A percentile compares a stretch with the other conserved stretches of the same genome.
These are phyloP conservation scores for Heliconius aoede DNA, from an alignment of 2,888 invertebrate genomes.

Conservation along the genomic window DNA sequence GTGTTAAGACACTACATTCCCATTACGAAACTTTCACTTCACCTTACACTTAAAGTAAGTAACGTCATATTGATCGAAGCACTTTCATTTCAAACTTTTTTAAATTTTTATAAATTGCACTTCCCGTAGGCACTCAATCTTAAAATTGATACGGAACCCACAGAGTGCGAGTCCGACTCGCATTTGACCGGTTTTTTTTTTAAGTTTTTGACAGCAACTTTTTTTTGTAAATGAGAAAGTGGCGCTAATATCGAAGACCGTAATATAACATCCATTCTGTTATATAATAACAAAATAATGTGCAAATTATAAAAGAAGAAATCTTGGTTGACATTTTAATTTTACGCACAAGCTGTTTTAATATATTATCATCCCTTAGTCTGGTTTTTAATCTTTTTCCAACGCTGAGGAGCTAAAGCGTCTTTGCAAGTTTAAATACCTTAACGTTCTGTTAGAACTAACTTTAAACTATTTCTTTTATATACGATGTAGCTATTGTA, in stretches of 20 bases:
- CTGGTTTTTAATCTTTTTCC: background rate
- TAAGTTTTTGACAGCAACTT: background rate
- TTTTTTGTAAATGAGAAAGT: background rate
- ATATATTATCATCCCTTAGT: background rate
- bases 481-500: background rate
- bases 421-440: background rate
- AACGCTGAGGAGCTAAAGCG: background rate
- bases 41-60: too few relatives aligned
- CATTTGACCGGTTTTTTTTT: background rate
- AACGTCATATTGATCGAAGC: too few relatives aligned
- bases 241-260: background rate
- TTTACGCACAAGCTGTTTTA: constrained; percentile 14
- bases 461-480: background rate
- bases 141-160: too few relatives aligned
- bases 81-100: too few relatives aligned
- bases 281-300: background rate
- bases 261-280: background rate
- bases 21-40: too few relatives aligned
- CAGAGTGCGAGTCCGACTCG: too few relatives aligned
- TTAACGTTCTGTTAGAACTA: background rate
- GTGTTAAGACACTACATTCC: too few relatives aligned
- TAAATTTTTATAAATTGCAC: too few relatives aligned
- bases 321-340: constrained; percentile 7
- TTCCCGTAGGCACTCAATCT: too few relatives aligned
- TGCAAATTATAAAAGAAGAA: background rate